These are phyloP conservation scores for Pseudopleuronectes americanus DNA, from an alignment of 2,797 vertebrate genomes.

Conservation along the genomic window DNA sequence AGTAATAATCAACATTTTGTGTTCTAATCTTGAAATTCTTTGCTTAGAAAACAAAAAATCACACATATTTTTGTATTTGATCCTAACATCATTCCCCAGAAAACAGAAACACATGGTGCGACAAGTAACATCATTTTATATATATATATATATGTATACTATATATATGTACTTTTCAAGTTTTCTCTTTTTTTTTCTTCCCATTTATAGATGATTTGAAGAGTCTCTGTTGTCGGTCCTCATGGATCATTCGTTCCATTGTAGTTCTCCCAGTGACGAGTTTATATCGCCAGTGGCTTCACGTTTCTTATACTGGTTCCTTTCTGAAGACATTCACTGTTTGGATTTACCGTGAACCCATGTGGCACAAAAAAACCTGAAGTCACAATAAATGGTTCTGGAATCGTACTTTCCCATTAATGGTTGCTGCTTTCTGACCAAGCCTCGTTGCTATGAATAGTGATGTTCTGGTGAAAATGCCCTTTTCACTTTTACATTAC, in stretches of 20 bases:
- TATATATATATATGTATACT: slow-evolving; percentile 51
- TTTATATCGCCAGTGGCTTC: slow-evolving; percentile 21
- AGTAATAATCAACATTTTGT: slow-evolving; percentile 42
- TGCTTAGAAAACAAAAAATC: slow-evolving; percentile 57
- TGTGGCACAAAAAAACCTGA: slow-evolving; percentile 67
- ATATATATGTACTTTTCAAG: slow-evolving; percentile 68
- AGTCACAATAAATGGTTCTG: slow-evolving; percentile 50
- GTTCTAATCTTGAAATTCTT: slow-evolving; percentile 52
- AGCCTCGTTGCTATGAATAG: slow-evolving; percentile 23
- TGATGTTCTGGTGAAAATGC: slow-evolving; percentile 10
- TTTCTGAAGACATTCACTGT: slow-evolving; percentile 61
- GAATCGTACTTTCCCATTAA: slow-evolving; percentile 7
- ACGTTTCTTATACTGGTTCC: slow-evolving; percentile 12
- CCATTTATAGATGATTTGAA: slow-evolving; percentile 38
- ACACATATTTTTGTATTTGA: slow-evolving; percentile 53
- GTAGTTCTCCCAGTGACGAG: slow-evolving; percentile 37
- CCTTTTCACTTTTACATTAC: background rate
- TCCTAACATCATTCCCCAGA: slow-evolving; percentile 67
- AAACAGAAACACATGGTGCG: slow-evolving; percentile 78
- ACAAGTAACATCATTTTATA: slow-evolving; percentile 76
- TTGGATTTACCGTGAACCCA: slow-evolving; percentile 58
- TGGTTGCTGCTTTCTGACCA: slow-evolving; percentile 48
- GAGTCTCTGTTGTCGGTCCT: slow-evolving; percentile 53
- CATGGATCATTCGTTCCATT: slow-evolving; percentile 22
- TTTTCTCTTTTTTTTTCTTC: slow-evolving; percentile 52